These are phyloP conservation scores for Drosophila nigritarsus DNA, from an alignment of 2,888 invertebrate species.

Conservation along the genomic window DNA sequence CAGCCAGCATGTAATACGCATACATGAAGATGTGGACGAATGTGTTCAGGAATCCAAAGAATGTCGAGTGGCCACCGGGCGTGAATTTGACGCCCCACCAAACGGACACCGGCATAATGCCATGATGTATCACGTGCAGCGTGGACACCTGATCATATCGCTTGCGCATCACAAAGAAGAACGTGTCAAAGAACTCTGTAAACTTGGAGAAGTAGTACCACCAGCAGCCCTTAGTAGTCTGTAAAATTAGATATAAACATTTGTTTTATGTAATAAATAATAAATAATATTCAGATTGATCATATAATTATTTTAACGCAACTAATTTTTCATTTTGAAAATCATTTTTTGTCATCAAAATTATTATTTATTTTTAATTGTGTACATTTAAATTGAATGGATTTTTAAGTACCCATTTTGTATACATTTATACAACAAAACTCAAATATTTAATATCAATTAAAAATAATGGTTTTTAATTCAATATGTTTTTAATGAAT, in stretches of 20 bases:
- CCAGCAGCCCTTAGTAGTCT: slow-evolving; percentile 95
- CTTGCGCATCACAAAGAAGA: slow-evolving; percentile 97
- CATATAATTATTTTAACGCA: background rate
- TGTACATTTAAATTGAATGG: background rate
- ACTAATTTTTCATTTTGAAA: background rate
- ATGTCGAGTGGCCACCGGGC: slow-evolving; percentile 96
- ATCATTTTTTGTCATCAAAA: background rate
- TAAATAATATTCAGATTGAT: background rate
- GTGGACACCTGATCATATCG: slow-evolving; percentile 96
- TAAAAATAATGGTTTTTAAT: background rate
- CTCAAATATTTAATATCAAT: background rate
- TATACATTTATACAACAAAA: background rate
- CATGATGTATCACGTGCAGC: slow-evolving; percentile 97
- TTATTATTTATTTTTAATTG: background rate
- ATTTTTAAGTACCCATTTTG: background rate
- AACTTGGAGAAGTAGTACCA: slow-evolving; percentile 98
- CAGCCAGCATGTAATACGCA: slow-evolving; percentile 95
- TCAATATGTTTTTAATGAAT: background rate
- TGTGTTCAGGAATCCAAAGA: slow-evolving; percentile 96
- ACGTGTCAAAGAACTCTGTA: slow-evolving; percentile 96
- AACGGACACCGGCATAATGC: slow-evolving; percentile 97
- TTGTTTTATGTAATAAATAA: background rate
- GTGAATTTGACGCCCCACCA: slow-evolving; percentile 96
- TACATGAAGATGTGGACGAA: slow-evolving; percentile 99
- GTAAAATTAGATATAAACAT: slow-evolving; percentile 55